A percentile compares a stretch with the other conserved stretches of the same genome.
Evolutionary conservation across 2,888 invertebrate species (phyloP).

Genomic region (Smittia aterrima): DNA sequence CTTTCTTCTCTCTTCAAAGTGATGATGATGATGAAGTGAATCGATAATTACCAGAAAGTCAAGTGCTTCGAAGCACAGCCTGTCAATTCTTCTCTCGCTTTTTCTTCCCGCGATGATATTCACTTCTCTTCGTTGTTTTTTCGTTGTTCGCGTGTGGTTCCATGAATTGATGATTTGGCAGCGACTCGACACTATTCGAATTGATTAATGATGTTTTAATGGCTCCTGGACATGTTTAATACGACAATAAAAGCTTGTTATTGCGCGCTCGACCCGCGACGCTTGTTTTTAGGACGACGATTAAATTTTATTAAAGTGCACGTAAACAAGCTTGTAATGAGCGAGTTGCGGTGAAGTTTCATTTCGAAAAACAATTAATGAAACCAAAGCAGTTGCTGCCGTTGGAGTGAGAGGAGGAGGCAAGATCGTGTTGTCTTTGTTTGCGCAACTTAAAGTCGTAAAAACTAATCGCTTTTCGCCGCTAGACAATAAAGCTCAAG

Average conservation of each 20-base stretch:
- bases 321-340: neutral
- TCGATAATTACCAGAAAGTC: conserved; percentile 33
- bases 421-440: neutral
- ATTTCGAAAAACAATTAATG: neutral
- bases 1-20: neutral
- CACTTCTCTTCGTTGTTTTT: neutral
- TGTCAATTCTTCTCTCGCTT: neutral
- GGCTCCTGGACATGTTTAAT: neutral
- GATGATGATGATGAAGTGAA: conserved; percentile 5
- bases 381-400: neutral
- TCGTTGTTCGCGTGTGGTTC: neutral
- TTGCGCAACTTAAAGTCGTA: neutral
- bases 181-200: neutral
- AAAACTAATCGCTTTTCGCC: neutral
- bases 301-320: conserved; percentile 7
- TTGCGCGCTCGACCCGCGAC: neutral
- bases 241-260: conserved; percentile 3
- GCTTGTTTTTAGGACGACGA: neutral
- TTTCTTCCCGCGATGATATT: neutral
- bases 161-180: conserved; percentile 7
- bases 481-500: neutral
- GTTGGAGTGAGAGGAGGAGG: neutral
- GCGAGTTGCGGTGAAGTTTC: neutral
- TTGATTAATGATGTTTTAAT: neutral
- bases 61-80: neutral